phyloP scores from a whole-genome alignment of 2,797 vertebrate genomes.

The Tinamus major region DNA sequence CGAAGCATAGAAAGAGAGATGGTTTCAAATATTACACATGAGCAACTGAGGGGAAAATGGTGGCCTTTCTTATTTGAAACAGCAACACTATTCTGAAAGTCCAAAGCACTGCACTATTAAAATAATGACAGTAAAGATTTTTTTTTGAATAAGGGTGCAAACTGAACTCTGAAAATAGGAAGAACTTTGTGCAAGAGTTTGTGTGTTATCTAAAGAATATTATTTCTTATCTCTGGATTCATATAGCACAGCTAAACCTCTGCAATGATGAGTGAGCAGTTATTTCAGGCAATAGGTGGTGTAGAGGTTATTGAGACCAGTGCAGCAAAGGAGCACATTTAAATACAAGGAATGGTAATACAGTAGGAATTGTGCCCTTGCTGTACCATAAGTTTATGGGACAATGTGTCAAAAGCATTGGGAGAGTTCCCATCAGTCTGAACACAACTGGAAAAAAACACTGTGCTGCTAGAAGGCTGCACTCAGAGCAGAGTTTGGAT shows the following conservation, averaged over 20 bases:
- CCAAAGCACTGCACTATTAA: background rate
- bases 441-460: background rate
- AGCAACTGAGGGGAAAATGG: background rate
- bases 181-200: constrained; percentile 57
- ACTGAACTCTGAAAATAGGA: constrained; percentile 68
- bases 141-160: constrained; percentile 13
- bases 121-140: background rate
- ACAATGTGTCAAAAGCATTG: background rate
- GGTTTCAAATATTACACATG: background rate
- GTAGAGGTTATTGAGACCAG: constrained; percentile 20
- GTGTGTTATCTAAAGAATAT: constrained; percentile 62
- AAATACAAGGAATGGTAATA: constrained; percentile 9
- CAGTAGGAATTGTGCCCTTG: background rate
- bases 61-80: background rate
- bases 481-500: fast-evolving
- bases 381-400: background rate
- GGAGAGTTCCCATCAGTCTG: background rate
- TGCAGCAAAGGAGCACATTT: background rate
- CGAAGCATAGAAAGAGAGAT: constrained; percentile 8
- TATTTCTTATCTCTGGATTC: constrained; percentile 62
- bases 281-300: constrained; percentile 41
- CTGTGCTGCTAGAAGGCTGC: background rate
- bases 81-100: background rate
- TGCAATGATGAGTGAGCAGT: constrained; percentile 65
- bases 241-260: constrained; percentile 40